These are phyloP conservation scores for Pseudomugil tenellus DNA, from an alignment of 2,797 vertebrate species.

Conservation along the genomic window DNA sequence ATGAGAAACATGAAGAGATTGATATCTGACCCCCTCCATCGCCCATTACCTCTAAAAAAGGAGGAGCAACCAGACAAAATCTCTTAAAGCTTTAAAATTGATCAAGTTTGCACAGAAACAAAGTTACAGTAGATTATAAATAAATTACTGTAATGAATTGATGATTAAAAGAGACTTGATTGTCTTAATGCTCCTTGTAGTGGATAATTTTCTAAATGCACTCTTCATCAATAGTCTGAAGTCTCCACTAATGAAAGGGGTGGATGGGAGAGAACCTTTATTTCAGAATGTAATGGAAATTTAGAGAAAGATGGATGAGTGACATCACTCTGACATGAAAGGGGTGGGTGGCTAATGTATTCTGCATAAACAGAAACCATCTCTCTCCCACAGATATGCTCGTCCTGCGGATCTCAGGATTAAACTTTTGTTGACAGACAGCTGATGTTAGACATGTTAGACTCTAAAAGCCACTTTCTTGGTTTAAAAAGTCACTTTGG, in stretches of 20 bases:
- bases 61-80: neutral
- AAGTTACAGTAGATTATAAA: neutral
- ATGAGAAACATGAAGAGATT: neutral
- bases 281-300: slow-evolving; percentile 7
- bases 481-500: neutral
- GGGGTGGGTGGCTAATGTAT: neutral
- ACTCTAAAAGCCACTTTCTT: neutral
- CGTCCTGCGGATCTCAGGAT: neutral
- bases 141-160: slow-evolving; percentile 6
- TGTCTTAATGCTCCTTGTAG: slow-evolving; percentile 6
- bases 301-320: neutral
- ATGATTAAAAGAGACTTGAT: slow-evolving; percentile 19
- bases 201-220: slow-evolving; percentile 9
- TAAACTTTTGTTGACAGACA: too few relatives aligned
- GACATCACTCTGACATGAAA: neutral
- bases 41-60: neutral
- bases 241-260: slow-evolving; percentile 1
- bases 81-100: neutral
- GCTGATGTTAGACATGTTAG: too few relatives aligned
- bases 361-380: neutral
- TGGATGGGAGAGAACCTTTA: slow-evolving; percentile 3
- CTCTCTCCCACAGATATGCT: neutral
- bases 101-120: slow-evolving; percentile 13
- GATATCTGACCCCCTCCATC: slow-evolving; percentile 6
- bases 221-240: slow-evolving; percentile 6